These are phyloP conservation scores for Anthonomus grandis DNA, from an alignment of 1,140 invertebrate genomes.

Conservation along the genomic window DNA sequence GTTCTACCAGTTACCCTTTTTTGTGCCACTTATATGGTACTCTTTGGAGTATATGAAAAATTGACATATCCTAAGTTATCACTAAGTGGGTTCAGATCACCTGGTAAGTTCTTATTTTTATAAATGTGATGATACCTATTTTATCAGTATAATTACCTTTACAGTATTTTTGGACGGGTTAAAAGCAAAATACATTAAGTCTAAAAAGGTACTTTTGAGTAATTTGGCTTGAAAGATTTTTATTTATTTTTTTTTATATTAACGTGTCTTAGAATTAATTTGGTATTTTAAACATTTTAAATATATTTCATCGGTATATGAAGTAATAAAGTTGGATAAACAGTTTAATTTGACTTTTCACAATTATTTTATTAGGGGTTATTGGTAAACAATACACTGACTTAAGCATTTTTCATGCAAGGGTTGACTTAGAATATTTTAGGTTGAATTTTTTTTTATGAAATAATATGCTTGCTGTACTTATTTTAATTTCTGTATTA, in stretches of 20 bases:
- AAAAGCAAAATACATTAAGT: not conserved
- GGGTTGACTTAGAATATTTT: not conserved
- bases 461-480: not conserved
- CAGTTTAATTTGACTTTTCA: not conserved
- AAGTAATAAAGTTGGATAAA: not conserved
- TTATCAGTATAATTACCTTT: not conserved
- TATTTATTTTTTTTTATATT: not conserved
- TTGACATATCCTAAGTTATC: conserved; percentile 27
- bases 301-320: not conserved
- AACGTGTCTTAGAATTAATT: conserved; percentile 1
- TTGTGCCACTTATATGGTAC: conserved; percentile 31
- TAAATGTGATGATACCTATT: not conserved
- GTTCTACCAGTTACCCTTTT: conserved; percentile 31
- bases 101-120: not conserved
- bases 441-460: not conserved
- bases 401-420: not conserved
- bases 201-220: not conserved
- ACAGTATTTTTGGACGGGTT: not conserved
- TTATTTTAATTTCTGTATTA: not conserved
- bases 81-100: conserved; percentile 12
- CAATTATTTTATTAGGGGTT: not conserved
- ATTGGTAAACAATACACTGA: not conserved
- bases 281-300: not conserved
- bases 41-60: conserved; percentile 33
- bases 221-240: not conserved